phyloP scores from a whole-genome alignment of 2,888 invertebrate species.

The Heteromyza rotundicornis region DNA sequence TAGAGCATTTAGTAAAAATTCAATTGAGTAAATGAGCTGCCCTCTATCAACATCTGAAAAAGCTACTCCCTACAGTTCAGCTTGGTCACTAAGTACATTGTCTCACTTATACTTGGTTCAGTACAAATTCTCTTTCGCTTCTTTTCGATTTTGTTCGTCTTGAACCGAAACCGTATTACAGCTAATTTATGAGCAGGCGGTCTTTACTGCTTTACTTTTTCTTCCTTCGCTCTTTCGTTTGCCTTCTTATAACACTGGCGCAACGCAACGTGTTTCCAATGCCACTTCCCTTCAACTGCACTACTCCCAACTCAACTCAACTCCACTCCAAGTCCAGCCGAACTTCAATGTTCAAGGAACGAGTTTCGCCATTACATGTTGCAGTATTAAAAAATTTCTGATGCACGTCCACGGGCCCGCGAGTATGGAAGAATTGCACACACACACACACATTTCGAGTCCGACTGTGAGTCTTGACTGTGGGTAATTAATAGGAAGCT shows the following conservation, averaged over 20 bases:
- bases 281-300: background rate
- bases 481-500: constrained; percentile 22
- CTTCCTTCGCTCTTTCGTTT: background rate
- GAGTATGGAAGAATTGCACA: background rate
- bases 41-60: too few species aligned
- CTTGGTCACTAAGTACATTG: too few species aligned
- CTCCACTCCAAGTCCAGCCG: too few species aligned
- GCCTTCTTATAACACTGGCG: background rate
- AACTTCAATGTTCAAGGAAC: background rate
- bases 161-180: too few species aligned
- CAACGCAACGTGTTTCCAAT: background rate
- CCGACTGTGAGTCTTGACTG: background rate
- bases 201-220: constrained; percentile 24
- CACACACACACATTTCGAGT: background rate
- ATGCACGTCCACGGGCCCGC: background rate
- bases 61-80: too few species aligned
- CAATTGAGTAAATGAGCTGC: too few species aligned
- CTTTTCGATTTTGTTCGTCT: too few species aligned
- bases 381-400: background rate
- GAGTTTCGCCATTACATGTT: background rate
- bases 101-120: too few species aligned
- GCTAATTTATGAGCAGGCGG: constrained; percentile 25
- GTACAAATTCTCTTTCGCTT: too few species aligned
- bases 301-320: too few species aligned
- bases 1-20: too few species aligned